A percentile compares a stretch with the other conserved stretches of the same genome.
These are phyloP conservation scores for Chamaetylas fuelleborni DNA, from an alignment of 2,113 vertebrate genomes.

Conservation along the genomic window DNA sequence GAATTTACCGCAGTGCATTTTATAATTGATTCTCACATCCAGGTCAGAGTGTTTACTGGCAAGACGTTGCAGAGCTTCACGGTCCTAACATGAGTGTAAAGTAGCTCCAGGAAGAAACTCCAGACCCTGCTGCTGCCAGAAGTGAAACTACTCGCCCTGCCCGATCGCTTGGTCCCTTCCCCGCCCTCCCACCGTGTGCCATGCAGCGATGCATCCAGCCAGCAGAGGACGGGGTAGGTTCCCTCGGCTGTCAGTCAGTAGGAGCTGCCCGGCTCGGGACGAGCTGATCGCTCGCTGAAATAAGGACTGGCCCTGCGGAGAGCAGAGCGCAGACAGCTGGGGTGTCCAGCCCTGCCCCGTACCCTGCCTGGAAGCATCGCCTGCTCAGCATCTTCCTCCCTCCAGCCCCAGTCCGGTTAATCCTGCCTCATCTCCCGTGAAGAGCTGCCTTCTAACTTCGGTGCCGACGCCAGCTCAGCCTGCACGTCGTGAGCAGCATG, in stretches of 20 bases:
- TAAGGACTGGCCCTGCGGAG: neutral
- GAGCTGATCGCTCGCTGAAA: neutral
- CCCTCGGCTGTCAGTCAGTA: neutral
- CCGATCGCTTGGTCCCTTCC: neutral
- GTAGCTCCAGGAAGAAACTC: slow-evolving; percentile 24
- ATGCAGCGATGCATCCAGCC: slow-evolving; percentile 15
- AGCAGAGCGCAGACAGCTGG: neutral
- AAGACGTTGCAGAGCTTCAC: neutral
- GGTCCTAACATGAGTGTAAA: neutral
- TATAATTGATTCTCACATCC: slow-evolving; percentile 1
- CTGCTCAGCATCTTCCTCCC: neutral
- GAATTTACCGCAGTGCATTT: slow-evolving; percentile 60
- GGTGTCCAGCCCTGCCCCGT: neutral
- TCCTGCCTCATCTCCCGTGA: neutral
- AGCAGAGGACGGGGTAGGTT: slow-evolving; percentile 39
- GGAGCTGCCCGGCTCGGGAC: neutral
- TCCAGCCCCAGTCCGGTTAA: neutral
- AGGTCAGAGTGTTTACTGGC: neutral
- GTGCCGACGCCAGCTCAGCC: neutral
- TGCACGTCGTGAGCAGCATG: slow-evolving; percentile 1
- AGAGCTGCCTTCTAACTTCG: neutral
- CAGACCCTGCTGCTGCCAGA: neutral
- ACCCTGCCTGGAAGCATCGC: neutral
- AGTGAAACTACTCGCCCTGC: slow-evolving; percentile 24
- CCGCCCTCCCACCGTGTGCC: neutral